Conservation (phyloP, 2,888 invertebrate genomes). For the Peribatodes rhomboidaria region DNA sequence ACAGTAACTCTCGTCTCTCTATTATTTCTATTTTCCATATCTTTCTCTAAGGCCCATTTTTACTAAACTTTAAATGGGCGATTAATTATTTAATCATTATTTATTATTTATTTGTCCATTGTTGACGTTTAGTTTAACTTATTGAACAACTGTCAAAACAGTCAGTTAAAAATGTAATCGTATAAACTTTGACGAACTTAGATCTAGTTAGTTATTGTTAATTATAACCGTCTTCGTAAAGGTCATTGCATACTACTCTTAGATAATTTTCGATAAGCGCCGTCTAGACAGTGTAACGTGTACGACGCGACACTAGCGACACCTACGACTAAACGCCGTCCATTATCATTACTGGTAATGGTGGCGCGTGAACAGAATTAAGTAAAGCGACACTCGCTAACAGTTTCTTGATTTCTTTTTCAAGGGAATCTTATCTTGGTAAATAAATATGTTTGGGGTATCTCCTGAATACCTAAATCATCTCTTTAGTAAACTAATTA, state of each 20-base stretch:
- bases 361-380: slow-evolving; percentile 28
- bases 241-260: slow-evolving; percentile 24
- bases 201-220: too few relatives aligned
- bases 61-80: too few relatives aligned
- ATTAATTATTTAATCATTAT: too few relatives aligned
- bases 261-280: slow-evolving; percentile 33
- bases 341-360: slow-evolving; percentile 33
- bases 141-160: too few relatives aligned
- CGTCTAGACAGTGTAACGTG: slow-evolving; percentile 36
- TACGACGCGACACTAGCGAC: slow-evolving; percentile 28
- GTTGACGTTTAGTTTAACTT: too few relatives aligned
- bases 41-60: too few relatives aligned
- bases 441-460: neutral
- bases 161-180: too few relatives aligned
- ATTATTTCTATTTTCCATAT: too few relatives aligned
- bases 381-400: slow-evolving; percentile 9
- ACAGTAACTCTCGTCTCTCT: too few relatives aligned
- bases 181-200: too few relatives aligned
- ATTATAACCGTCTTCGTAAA: slow-evolving; percentile 17
- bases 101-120: too few relatives aligned
- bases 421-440: neutral
- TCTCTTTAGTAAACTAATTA: too few relatives aligned
- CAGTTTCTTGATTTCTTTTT: neutral
- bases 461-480: neutral
- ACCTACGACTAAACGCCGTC: slow-evolving; percentile 28